These are phyloP conservation scores for Liasis olivaceus DNA, from an alignment of 2,797 vertebrate genomes.

Conservation along the genomic window DNA sequence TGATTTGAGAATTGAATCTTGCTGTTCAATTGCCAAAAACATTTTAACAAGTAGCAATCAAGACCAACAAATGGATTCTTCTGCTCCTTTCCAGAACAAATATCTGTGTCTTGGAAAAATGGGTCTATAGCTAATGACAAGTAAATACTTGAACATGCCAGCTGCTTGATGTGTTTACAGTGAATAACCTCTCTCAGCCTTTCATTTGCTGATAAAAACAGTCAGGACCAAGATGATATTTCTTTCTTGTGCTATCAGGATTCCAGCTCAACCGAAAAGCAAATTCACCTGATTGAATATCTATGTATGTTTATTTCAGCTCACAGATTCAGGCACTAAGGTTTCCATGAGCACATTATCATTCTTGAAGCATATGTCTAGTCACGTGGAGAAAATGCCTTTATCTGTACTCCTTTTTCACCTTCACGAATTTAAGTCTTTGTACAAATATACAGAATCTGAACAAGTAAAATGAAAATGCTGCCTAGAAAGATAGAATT, in stretches of 20 bases:
- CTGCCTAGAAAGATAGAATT: neutral
- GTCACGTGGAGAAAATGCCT: neutral
- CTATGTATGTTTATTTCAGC: too few relatives aligned
- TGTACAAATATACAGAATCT: neutral
- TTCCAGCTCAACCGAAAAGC: too few relatives aligned
- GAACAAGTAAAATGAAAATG: neutral
- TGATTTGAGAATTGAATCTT: slow-evolving; percentile 26
- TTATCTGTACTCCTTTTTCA: neutral
- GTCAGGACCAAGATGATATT: neutral
- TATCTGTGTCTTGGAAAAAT: neutral
- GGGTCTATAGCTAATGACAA: slow-evolving; percentile 19
- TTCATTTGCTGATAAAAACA: neutral
- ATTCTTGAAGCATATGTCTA: too few relatives aligned
- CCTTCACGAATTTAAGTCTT: neutral
- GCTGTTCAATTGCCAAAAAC: slow-evolving; percentile 21
- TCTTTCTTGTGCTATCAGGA: neutral
- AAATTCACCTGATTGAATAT: too few relatives aligned
- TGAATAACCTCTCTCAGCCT: neutral
- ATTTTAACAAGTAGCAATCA: slow-evolving; percentile 41
- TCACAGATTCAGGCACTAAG: too few relatives aligned
- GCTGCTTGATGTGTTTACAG: neutral
- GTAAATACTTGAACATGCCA: neutral
- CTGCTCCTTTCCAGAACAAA: neutral
- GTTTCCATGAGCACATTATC: too few relatives aligned
- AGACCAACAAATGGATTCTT: slow-evolving; percentile 20